Conservation (phyloP, 2,888 invertebrate species). For the Tinea trinotella region DNA sequence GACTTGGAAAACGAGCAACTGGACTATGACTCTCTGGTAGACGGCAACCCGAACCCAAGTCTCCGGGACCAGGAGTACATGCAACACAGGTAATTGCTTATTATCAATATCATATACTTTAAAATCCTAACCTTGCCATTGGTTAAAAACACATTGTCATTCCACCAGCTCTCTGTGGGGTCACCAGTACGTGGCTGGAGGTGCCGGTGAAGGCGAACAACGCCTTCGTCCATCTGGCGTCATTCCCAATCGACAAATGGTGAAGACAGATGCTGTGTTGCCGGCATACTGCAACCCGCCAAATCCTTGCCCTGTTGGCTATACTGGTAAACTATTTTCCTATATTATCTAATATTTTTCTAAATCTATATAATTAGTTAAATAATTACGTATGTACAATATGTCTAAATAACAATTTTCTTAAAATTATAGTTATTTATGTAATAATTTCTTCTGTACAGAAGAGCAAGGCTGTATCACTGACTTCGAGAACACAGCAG, state of each 20-base stretch:
- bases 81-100: conserved; percentile 76
- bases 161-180: conserved; percentile 76
- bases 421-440: neutral
- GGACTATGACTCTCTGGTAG: conserved; percentile 81
- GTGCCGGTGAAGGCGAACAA: conserved; percentile 84
- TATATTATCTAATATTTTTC: too few relatives aligned
- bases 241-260: conserved; percentile 76
- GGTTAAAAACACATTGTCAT: too few relatives aligned
- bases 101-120: neutral
- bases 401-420: neutral
- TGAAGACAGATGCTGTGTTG: conserved; percentile 92
- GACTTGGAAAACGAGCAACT: conserved; percentile 74
- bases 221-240: conserved; percentile 71
- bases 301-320: conserved; percentile 98
- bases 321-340: conserved; percentile 81
- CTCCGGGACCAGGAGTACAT: conserved; percentile 90
- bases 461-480: conserved; percentile 91
- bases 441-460: conserved; percentile 31
- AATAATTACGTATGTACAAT: neutral
- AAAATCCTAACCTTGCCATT: too few relatives aligned
- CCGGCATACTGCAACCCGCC: conserved; percentile 99
- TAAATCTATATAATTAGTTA: neutral
- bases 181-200: conserved; percentile 82
- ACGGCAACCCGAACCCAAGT: conserved; percentile 81
- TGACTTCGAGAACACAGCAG: conserved; percentile 95